Conservation (phyloP, 2,888 invertebrate species). For the Aethes cnicana region DNA sequence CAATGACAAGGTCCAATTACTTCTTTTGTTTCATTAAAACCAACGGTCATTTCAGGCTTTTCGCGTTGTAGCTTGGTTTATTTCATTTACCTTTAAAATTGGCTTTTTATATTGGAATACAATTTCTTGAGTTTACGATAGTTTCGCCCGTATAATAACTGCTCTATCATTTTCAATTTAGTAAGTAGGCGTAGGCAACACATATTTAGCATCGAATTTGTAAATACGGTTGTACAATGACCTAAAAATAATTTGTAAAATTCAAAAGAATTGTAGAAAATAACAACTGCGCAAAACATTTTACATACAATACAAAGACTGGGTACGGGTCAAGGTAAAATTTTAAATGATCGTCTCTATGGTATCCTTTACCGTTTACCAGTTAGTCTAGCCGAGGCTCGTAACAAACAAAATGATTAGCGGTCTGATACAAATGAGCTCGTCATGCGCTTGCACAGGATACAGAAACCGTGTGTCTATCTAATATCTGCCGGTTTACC, state of each 20-base stretch:
- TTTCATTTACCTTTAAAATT: conserved; percentile 31
- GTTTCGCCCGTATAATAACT: too few relatives aligned
- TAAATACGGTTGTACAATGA: too few relatives aligned
- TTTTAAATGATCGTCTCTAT: conserved; percentile 9
- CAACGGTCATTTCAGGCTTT: conserved; percentile 54
- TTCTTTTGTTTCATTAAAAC: conserved; percentile 66
- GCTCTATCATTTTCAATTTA: background rate
- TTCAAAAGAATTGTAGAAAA: too few relatives aligned
- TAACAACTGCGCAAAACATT: too few relatives aligned
- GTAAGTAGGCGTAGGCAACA: too few relatives aligned
- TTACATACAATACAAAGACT: too few relatives aligned
- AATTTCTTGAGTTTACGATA: too few relatives aligned
- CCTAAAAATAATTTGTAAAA: too few relatives aligned
- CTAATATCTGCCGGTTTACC: conserved; percentile 10
- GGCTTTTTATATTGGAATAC: background rate
- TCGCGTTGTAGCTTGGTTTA: conserved; percentile 50
- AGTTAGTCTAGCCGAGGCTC: conserved; percentile 4
- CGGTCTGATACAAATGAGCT: conserved; percentile 51
- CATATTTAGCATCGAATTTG: too few relatives aligned
- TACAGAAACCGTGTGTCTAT: conserved; percentile 14
- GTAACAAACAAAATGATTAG: conserved; percentile 65
- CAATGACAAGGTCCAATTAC: conserved; percentile 59
- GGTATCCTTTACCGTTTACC: conserved; percentile 10
- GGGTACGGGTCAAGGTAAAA: conserved; percentile 29
- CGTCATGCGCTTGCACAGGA: conserved; percentile 46